A percentile compares a stretch with the other conserved stretches of the same genome.
Conservation (phyloP, 2,888 invertebrate species). For the Drosophila greeni region DNA sequence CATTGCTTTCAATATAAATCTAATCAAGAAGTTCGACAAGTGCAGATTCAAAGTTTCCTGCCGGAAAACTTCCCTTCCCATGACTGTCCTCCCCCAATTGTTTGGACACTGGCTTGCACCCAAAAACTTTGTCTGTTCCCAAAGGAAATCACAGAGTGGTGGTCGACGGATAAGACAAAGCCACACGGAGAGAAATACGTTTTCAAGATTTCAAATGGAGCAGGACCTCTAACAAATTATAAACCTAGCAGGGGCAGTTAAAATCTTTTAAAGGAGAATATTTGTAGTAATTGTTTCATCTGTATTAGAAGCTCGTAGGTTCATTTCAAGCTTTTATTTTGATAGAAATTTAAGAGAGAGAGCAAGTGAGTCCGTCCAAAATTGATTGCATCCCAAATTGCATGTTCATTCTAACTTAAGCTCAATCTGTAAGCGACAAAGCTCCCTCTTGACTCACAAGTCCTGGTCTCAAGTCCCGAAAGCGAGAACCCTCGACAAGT, state of each 20-base stretch:
- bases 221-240: too few relatives aligned
- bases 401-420: neutral
- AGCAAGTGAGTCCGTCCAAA: neutral
- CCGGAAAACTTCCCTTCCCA: neutral
- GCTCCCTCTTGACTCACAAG: constrained; percentile 3
- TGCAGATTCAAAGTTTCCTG: constrained; percentile 7
- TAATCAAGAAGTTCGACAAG: constrained; percentile 20
- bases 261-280: too few relatives aligned
- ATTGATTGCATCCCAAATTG: neutral
- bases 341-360: neutral
- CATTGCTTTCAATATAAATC: constrained; percentile 14
- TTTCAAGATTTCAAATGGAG: too few relatives aligned
- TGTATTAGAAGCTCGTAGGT: neutral
- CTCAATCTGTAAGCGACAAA: neutral
- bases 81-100: neutral
- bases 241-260: too few relatives aligned
- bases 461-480: too few relatives aligned
- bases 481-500: neutral
- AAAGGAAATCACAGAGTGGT: constrained; percentile 1
- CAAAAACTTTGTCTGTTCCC: constrained; percentile 11
- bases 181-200: neutral
- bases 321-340: neutral
- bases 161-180: neutral
- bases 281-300: neutral
- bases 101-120: constrained; percentile 18